Evolutionary conservation across 2,888 invertebrate species (phyloP).

Genomic region (Nasonovia ribisnigri): DNA sequence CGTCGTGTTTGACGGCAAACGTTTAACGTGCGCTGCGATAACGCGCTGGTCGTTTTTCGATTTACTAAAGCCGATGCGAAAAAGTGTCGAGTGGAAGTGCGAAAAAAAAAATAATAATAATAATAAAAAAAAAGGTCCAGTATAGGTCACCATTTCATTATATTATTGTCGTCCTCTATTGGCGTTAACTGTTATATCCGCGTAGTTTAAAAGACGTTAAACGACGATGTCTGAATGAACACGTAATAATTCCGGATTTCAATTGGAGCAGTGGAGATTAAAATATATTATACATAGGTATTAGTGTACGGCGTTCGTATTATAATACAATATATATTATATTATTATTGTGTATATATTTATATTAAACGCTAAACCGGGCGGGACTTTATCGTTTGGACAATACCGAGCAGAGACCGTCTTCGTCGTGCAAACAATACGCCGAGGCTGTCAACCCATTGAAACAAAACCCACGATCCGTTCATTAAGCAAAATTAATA

Average conservation of each 20-base stretch:
- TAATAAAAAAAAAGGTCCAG: neutral
- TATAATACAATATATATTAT: neutral
- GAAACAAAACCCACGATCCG: constrained; percentile 50
- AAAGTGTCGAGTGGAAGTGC: neutral
- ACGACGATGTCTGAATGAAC: neutral
- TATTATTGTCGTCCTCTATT: constrained; percentile 37
- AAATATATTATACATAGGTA: neutral
- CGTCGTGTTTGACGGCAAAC: neutral
- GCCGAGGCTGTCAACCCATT: constrained; percentile 42
- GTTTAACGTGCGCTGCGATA: neutral
- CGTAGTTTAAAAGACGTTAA: constrained; percentile 39
- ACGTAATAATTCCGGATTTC: neutral
- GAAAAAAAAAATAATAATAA: neutral
- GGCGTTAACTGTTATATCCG: constrained; percentile 60
- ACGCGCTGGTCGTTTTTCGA: neutral
- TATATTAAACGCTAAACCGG: neutral
- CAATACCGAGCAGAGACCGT: constrained; percentile 14
- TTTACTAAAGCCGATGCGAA: neutral
- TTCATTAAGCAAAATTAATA: constrained; percentile 53
- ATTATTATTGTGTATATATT: neutral
- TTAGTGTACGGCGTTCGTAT: neutral
- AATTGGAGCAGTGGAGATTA: neutral
- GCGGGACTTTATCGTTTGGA: neutral
- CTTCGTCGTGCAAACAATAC: constrained; percentile 18
- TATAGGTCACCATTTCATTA: neutral